Conservation (phyloP, 2,888 invertebrate species). For the Papilio elwesi region DNA sequence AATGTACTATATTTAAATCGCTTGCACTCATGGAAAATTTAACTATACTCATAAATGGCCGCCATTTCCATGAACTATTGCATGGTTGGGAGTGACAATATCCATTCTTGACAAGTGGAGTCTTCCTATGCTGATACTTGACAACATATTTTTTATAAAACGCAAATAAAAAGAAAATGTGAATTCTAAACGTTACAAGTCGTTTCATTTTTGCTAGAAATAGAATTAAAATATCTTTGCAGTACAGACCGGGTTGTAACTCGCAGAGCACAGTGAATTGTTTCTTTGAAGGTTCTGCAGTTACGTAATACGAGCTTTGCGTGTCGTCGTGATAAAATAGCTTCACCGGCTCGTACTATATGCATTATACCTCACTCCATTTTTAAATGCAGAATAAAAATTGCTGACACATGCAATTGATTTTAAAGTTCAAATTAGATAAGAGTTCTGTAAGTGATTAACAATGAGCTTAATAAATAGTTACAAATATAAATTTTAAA, state of each 20-base stretch:
- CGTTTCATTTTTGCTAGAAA: conserved; percentile 10
- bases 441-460: conserved; percentile 17
- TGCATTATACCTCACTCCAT: conserved; percentile 26
- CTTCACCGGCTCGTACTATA: conserved; percentile 43
- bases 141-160: not conserved
- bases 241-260: conserved; percentile 11
- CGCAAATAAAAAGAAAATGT: conserved; percentile 1
- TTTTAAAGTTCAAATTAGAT: conserved; percentile 23
- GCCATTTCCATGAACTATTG: not conserved
- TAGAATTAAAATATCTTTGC: conserved; percentile 18
- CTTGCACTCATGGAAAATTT: not conserved
- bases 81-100: conserved; percentile 9
- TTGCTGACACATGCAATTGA: conserved; percentile 24
- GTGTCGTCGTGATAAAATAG: conserved; percentile 56
- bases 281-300: conserved; percentile 60
- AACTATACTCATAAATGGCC: not conserved
- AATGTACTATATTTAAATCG: not conserved
- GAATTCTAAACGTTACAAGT: conserved; percentile 8
- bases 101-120: not conserved
- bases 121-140: not conserved
- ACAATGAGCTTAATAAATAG: conserved; percentile 16
- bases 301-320: conserved; percentile 56
- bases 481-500: conserved; percentile 17
- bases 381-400: conserved; percentile 29
- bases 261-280: conserved; percentile 48